Base-by-base conservation (phyloP, 2,797 vertebrate genomes). In the Typhlichthys subterraneus region DNA sequence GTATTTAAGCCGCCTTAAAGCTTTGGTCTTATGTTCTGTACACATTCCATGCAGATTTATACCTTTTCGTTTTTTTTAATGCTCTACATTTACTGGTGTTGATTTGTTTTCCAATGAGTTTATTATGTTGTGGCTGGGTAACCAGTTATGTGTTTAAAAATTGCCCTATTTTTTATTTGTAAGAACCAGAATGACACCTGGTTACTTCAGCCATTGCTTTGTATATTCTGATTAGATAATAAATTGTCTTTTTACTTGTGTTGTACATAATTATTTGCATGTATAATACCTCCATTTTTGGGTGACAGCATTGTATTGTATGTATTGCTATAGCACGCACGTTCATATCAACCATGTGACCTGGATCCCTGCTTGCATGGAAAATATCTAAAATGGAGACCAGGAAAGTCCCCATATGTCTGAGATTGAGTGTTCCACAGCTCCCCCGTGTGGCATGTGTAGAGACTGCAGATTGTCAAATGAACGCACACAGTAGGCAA, bases 141-240 rank as follows among this genome's bases (percentile, higher is more conserved):
- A 77, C 86, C 82, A 85, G 87, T 88, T 91, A 89, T 87, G 79
- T 84, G 87, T 92, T 80, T 77, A 84, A 89, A 23, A 81, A 90
- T 84, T 81, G 85, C 87, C 87, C 86, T 86, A 85, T 38, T 38
- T 38, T 38, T 38, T 38, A 8, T 38, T 38, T 38, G 88, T 84
- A 87, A 88, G 71, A 87, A 83, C 79, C 84, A 87, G 82, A 87
- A 88, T 90, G 87, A 88, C 88, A 90, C 91, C 88, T 73, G 88
- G 87, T 93, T 93, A 92, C 91, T 91, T 86, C 90, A 90, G 93
- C 91, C 92, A 94, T 91, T 94, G 93, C 93, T 94, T 94, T 95
- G 94, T 95, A 94, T 94, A 94, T 94, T 95, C 93, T 94, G 93
- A 93, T 91, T 89, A 93, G 93, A 79, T 94, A 93, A 94, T 91